A percentile compares a stretch with the other conserved stretches of the same genome.
Evolutionary conservation across 2,113 vertebrate genomes (phyloP).

Genomic region (Cynopterus brachyotis): DNA sequence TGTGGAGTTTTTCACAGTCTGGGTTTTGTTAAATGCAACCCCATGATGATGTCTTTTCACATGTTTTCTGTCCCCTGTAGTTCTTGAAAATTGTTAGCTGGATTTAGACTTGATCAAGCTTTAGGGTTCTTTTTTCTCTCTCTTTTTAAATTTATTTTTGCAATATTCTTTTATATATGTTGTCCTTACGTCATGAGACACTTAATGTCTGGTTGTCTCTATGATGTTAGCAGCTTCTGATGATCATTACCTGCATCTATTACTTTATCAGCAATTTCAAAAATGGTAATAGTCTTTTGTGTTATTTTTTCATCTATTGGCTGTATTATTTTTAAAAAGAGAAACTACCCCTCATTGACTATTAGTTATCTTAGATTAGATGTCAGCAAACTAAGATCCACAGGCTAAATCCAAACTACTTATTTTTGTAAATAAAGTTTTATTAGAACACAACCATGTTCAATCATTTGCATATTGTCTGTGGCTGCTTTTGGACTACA

Average conservation of each 20-base stretch:
- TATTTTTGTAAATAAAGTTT: slow-evolving; percentile 37
- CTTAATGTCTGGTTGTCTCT: background rate
- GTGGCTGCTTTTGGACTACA: background rate
- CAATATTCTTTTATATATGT: background rate
- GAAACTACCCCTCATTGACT: background rate
- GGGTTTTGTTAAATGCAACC: slow-evolving; percentile 15
- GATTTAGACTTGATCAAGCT: background rate
- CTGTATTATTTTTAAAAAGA: background rate
- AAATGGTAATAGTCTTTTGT: background rate
- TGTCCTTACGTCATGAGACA: background rate
- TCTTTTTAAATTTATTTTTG: background rate
- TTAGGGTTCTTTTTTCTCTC: background rate
- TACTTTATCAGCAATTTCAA: background rate
- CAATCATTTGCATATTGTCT: background rate
- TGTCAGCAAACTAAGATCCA: background rate
- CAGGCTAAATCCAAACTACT: background rate
- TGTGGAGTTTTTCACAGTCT: background rate
- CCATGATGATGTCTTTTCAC: background rate
- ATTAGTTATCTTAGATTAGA: background rate
- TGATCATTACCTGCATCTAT: background rate
- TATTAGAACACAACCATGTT: background rate
- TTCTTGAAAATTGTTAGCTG: slow-evolving; percentile 14
- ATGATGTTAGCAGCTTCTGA: background rate
- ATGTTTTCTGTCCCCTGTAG: background rate
- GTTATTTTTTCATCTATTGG: background rate